Conservation (phyloP, 1,140 invertebrate species). For the Aphis gossypii region DNA sequence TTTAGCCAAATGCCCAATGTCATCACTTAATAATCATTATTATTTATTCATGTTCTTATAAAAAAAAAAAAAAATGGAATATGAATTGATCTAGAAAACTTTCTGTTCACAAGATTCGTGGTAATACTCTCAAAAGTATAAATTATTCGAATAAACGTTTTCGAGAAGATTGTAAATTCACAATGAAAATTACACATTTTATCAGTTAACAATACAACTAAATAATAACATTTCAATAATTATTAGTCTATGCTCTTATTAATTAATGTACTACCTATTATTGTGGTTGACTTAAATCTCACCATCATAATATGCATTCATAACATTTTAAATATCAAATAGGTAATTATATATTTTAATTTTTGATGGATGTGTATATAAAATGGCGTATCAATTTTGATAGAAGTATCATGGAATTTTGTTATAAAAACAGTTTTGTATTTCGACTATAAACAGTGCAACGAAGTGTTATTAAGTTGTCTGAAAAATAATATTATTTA, state of each 20-base stretch:
- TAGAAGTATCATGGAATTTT: background rate
- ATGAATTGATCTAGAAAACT: background rate
- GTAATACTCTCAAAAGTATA: background rate
- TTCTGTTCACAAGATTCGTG: too few species aligned
- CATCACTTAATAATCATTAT: background rate
- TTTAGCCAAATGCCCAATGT: background rate
- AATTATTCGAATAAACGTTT: background rate
- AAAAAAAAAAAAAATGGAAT: background rate
- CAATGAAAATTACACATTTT: background rate
- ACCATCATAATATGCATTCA: background rate
- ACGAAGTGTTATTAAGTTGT: background rate
- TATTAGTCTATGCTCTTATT: background rate
- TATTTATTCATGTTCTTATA: background rate
- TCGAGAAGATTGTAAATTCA: background rate
- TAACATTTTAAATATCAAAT: background rate
- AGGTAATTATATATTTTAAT: background rate
- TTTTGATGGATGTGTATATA: background rate
- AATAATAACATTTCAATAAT: background rate
- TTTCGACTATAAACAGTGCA: background rate
- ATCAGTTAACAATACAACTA: background rate
- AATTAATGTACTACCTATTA: background rate
- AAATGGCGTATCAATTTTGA: background rate
- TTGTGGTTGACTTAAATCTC: background rate
- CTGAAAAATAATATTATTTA: constrained; percentile 15
- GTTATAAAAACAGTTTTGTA: background rate